Evolutionary conservation across 37 sponge, comb jelly and placozoan species (phyloP).

Genomic region (Chondrilla cf. caribensis): DNA sequence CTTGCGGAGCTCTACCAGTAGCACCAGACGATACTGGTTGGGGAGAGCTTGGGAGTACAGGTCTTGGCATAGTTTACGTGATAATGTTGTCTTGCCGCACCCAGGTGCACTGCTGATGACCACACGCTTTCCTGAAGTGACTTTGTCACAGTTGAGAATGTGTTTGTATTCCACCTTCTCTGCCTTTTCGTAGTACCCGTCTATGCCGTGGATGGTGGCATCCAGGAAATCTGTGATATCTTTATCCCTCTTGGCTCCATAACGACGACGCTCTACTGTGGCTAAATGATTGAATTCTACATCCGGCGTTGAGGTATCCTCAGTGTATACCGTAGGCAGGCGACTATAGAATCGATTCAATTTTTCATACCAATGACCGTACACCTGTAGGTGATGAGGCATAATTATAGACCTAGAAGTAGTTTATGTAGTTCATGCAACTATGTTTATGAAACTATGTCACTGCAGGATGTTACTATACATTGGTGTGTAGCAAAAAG

Average conservation of each 20-base stretch:
- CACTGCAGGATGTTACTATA: no score
- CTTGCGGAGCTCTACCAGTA: background rate
- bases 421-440: no score
- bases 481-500: no score
- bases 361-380: no score
- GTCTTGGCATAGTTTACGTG: background rate
- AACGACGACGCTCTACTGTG: background rate
- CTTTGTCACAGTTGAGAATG: background rate
- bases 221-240: background rate
- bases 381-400: no score
- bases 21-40: background rate
- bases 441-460: no score
- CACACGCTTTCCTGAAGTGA: background rate
- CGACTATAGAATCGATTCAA: no score
- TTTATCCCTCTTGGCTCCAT: background rate
- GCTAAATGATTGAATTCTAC: background rate
- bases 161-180: background rate
- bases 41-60: background rate
- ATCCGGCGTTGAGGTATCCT: background rate
- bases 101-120: conserved; percentile 1
- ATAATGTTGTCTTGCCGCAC: background rate
- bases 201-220: background rate
- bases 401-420: no score
- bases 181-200: background rate
- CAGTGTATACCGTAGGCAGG: background rate